Base-by-base conservation (phyloP, 2,888 invertebrate species). In the Proisotoma minuta region DNA sequence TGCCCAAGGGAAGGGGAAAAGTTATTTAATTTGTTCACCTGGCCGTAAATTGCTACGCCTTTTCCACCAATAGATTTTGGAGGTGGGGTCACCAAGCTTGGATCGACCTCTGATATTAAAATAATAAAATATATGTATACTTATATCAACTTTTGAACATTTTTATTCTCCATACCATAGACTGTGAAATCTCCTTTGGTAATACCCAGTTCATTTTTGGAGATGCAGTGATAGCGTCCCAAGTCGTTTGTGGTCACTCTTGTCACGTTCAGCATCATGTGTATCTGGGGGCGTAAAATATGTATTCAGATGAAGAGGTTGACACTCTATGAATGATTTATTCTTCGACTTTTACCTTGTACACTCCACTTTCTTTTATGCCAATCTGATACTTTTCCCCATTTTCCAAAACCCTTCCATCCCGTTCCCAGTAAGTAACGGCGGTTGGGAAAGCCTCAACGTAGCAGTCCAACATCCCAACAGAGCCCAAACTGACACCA, bases 361-460 rank as follows among this genome's bases (percentile, higher is more conserved):
- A 81, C 57, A 77, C 76, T 61, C 79, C 82, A 75, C 80, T 77
- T 75, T 83, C 80, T 73, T 81, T 75, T 76, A 82, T 80, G 63
- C 82, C 81, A 63, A 85, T 84, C 72, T 81, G 80, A 76, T 85
- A 85, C 76, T 87, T 87, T 62, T 84, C 84, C 39, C 81, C 80
- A 77, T 71, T 78, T 76, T 89, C 89, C 5, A 92, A 78, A 8
- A 89, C 83, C 27, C 86, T 81, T 1, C 89, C 90, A 74, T 90
- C 88, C 18, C 85, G 82, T 75, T 91, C 89, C 94, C 94, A 94
- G 73, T 90, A 91, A 56, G 87, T 82, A 0, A 90, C 84, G 0
- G 92, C 87, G 74, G 89, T 88, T 0, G 93, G 93, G 79, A 86
- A 92, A 0, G 91, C 91, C 80, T 94, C 92, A 24, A 91, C 85